A percentile compares a stretch with the other conserved stretches of the same genome.
Evolutionary conservation across 1,140 invertebrate species (phyloP).

Genomic region (Calephelis virginiensis): DNA sequence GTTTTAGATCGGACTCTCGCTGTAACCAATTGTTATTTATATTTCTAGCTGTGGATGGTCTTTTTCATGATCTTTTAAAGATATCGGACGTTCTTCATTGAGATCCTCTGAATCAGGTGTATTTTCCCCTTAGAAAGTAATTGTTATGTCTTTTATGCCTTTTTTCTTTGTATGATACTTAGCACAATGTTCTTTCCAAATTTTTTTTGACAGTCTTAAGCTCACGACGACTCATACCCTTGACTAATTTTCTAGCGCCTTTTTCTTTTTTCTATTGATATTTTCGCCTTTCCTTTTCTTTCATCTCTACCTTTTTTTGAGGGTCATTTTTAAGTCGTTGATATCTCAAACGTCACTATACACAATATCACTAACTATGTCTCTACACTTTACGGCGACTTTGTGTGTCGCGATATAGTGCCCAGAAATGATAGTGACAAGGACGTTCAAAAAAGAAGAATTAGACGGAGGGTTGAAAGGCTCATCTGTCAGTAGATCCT

Average conservation of each 20-base stretch:
- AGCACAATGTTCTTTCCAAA: constrained; percentile 11
- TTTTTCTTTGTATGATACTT: constrained; percentile 17
- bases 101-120: constrained; percentile 10
- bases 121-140: constrained; percentile 15
- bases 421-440: no score
- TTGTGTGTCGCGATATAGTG: no score
- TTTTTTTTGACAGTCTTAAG: constrained; percentile 14
- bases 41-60: constrained; percentile 5
- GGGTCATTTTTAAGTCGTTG: constrained; percentile 18
- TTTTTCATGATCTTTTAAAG: no score
- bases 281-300: constrained; percentile 17
- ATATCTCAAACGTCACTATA: constrained; percentile 18
- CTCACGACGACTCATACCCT: constrained; percentile 14
- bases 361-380: no score
- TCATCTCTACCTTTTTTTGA: constrained; percentile 5
- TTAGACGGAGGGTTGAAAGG: no score
- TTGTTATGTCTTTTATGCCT: constrained; percentile 10
- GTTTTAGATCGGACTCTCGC: no score
- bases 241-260: constrained; percentile 14
- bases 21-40: no score
- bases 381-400: no score
- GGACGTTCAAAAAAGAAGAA: no score
- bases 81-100: not conserved
- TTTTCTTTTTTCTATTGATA: constrained; percentile 15
- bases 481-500: no score